These are phyloP conservation scores for Manis javanica DNA, from an alignment of 2,797 vertebrate genomes.

Conservation along the genomic window DNA sequence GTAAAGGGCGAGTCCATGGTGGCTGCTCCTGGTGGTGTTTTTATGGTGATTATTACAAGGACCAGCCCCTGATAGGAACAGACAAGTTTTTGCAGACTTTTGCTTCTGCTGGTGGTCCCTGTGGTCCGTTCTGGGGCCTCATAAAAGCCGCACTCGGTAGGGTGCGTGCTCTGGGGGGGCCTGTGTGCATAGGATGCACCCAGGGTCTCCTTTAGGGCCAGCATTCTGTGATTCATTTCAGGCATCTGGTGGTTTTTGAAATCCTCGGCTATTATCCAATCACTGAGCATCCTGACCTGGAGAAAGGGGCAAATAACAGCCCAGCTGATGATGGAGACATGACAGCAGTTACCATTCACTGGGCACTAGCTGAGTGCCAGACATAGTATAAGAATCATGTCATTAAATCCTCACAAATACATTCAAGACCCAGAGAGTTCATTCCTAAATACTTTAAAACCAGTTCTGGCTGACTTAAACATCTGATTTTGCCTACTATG, in stretches of 20 bases:
- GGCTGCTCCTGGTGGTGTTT: neutral
- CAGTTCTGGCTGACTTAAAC: neutral
- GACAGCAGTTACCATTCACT: too few species aligned
- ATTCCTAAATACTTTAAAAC: neutral
- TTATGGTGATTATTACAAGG: neutral
- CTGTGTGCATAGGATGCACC: neutral
- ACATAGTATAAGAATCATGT: neutral
- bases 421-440: neutral
- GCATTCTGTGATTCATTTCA: neutral
- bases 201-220: neutral
- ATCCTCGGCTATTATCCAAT: neutral
- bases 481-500: neutral
- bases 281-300: neutral
- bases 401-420: neutral
- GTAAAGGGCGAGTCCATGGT: neutral
- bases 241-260: neutral
- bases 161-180: accelerated
- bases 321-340: neutral
- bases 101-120: neutral
- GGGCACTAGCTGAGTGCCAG: neutral
- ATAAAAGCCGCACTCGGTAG: neutral
- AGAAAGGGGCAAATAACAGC: neutral
- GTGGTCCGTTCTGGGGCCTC: neutral
- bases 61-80: neutral
- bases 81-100: neutral